phyloP scores from a whole-genome alignment of 2,888 invertebrate species.

The Melanophora roralis region DNA sequence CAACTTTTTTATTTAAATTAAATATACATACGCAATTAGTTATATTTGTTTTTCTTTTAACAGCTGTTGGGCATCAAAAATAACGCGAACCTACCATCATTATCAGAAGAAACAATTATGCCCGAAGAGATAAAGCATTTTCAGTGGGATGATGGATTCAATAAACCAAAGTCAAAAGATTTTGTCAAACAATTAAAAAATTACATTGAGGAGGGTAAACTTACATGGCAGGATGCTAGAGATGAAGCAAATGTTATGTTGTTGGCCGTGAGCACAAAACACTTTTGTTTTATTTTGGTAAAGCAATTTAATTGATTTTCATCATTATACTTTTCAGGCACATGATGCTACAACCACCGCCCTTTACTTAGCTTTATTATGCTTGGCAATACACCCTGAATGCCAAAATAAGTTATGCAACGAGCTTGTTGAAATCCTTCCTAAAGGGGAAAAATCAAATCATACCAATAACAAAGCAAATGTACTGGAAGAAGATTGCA shows the following conservation, averaged over 20 bases:
- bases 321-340: slow-evolving; percentile 66
- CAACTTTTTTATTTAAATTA: too few species aligned
- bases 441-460: slow-evolving; percentile 43
- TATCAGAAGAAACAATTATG: neutral
- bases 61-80: slow-evolving; percentile 54
- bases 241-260: slow-evolving; percentile 75
- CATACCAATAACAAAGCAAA: too few species aligned
- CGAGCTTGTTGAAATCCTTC: slow-evolving; percentile 68
- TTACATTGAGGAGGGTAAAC: slow-evolving; percentile 69
- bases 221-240: slow-evolving; percentile 73
- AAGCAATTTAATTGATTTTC: too few species aligned
- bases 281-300: too few species aligned
- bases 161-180: slow-evolving; percentile 71
- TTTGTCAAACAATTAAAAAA: slow-evolving; percentile 72
- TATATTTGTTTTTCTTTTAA: too few species aligned
- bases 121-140: too few species aligned
- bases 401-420: slow-evolving; percentile 71
- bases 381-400: slow-evolving; percentile 73
- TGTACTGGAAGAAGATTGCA: neutral
- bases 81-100: neutral
- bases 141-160: slow-evolving; percentile 3
- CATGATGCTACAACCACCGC: slow-evolving; percentile 75
- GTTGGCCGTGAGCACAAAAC: slow-evolving; percentile 70
- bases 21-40: too few species aligned
- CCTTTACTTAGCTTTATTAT: slow-evolving; percentile 72